A percentile compares a stretch with the other conserved stretches of the same genome.
These are phyloP conservation scores for Prionace glauca DNA, from an alignment of 2,797 vertebrate genomes.

Conservation along the genomic window DNA sequence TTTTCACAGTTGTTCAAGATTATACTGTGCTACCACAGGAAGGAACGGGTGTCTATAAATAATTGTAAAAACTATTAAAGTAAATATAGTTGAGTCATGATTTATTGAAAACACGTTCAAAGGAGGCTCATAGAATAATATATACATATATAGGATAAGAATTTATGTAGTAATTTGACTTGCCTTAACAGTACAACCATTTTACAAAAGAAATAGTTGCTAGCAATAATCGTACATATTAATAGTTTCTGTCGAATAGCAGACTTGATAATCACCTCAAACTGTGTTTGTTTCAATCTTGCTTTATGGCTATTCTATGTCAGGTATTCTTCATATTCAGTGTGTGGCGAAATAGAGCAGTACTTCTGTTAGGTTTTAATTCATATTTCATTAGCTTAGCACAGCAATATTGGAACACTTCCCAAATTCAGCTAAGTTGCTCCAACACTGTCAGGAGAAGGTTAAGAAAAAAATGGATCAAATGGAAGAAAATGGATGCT, in stretches of 20 bases:
- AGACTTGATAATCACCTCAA: background rate
- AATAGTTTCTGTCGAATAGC: background rate
- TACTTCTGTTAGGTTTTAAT: background rate
- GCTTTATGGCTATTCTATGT: background rate
- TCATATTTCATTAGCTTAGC: background rate
- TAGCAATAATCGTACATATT: background rate
- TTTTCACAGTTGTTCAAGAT: background rate
- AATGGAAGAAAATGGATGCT: background rate
- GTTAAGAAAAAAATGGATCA: background rate
- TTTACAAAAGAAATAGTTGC: background rate
- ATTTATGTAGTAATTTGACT: background rate
- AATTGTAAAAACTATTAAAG: background rate
- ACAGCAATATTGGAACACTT: background rate
- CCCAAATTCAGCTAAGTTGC: background rate
- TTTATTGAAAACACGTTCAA: background rate
- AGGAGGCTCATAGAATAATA: background rate
- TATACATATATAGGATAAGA: background rate
- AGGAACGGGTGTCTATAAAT: background rate
- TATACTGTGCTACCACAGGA: background rate
- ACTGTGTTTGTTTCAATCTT: background rate
- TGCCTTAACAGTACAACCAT: background rate
- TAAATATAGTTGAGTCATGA: background rate
- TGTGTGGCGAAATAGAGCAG: background rate
- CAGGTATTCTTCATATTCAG: background rate
- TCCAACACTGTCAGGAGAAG: background rate